Base-by-base conservation (phyloP, 1,140 invertebrate species). In the Papilio machaon region DNA sequence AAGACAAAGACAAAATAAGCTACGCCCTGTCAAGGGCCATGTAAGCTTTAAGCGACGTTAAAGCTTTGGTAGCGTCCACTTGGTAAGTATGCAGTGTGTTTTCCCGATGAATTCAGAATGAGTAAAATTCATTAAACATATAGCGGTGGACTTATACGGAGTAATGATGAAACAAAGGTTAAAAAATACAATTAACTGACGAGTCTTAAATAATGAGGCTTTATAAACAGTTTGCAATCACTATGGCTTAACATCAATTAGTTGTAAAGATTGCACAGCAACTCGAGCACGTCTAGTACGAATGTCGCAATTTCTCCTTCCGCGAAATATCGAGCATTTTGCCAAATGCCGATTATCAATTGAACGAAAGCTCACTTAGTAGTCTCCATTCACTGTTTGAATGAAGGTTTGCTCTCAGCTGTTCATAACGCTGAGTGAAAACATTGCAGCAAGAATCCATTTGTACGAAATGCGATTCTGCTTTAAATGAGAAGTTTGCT, bases 401-500 rank as follows among this genome's bases (percentile, higher is more conserved):
- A 70, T 70, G 64, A 38, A 70, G 30, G 4, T 35, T 70, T 35
- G 23, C 60, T 64, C 60, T 23, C 19, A 64, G 11, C 19, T 30
- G 60, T 64, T 64, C 19, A 2, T 2, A 30, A 64, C 58, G n/a
- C 54, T 58, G 54, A 60, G 58, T 70, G 64, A 70, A 70, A 38
- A 70, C 64, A 15, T 67, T 23, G 23, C 23, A 35, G 9, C 60
- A 23, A 19, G 58, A 67, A 67, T 35, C 64, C 30, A 38, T 70
- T 70, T 17, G 64, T 64, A 64, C 9, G 10, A 30, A 70, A 35
- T 70, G 64, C 30, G 30, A 35, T 17, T 70, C 64, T 70, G 30
- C 23, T 30, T 35, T 70, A 70, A 70, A 70, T 15, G 13, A 10
- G 30, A 70, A 70, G 64, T 70, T 70, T 70, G 64, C 35, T 70